phyloP scores from a whole-genome alignment of 2,113 vertebrate species.

The Sakesphorus luctuosus region DNA sequence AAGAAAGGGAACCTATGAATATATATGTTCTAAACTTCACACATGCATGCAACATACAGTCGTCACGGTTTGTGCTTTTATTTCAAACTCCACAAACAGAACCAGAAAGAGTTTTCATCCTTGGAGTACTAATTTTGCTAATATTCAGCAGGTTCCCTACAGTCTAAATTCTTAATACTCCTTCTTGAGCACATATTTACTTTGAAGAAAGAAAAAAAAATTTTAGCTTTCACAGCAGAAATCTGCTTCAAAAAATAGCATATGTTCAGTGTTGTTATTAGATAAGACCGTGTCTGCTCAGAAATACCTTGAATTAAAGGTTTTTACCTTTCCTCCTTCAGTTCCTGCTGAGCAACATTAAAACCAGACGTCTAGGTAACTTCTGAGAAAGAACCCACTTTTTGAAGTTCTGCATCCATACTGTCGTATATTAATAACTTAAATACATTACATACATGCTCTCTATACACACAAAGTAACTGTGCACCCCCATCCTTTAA shows the following conservation, averaged over 20 bases:
- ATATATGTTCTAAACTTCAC: constrained; percentile 54
- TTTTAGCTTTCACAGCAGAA: constrained; percentile 14
- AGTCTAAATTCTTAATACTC: neutral
- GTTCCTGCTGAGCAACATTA: constrained; percentile 33
- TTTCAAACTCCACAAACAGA: neutral
- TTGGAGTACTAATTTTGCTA: neutral
- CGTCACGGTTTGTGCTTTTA: neutral
- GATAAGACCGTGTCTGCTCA: constrained; percentile 37
- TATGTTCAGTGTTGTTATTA: constrained; percentile 12
- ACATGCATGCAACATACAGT: constrained; percentile 34
- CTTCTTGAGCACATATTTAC: neutral
- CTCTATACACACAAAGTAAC: neutral
- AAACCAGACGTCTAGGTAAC: neutral
- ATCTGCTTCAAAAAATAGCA: constrained; percentile 14
- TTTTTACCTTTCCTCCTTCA: neutral
- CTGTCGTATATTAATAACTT: neutral
- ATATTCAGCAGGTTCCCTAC: neutral
- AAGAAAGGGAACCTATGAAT: constrained; percentile 73
- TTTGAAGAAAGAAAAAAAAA: constrained; percentile 13
- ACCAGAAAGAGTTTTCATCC: neutral
- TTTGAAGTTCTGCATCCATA: constrained; percentile 12
- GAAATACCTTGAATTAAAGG: constrained; percentile 36
- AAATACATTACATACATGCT: neutral
- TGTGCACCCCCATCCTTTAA: neutral
- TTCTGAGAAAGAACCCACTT: neutral